Evolutionary conservation across 2,888 invertebrate genomes (phyloP).

Genomic region (Ornithoptera priamus): DNA sequence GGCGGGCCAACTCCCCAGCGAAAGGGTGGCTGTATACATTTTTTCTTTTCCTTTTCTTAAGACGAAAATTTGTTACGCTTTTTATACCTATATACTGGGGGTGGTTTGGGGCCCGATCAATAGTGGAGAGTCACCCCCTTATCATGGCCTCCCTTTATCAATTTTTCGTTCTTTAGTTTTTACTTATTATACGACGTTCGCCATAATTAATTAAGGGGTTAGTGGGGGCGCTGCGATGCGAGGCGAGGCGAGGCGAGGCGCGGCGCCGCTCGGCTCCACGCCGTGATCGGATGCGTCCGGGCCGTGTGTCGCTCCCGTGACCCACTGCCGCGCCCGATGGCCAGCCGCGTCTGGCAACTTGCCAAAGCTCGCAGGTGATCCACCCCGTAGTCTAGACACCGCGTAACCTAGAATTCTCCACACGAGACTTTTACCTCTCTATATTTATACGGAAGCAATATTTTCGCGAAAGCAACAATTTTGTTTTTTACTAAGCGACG

Average conservation of each 20-base stretch:
- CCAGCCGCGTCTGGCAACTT: conserved; percentile 9
- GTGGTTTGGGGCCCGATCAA: conserved; percentile 66
- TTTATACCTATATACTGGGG: conserved; percentile 74
- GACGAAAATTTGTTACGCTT: conserved; percentile 81
- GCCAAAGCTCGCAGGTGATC: conserved; percentile 26
- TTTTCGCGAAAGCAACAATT: too few species aligned
- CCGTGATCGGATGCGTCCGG: background rate
- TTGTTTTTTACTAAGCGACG: too few species aligned
- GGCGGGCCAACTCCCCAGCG: conserved; percentile 42
- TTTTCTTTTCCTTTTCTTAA: conserved; percentile 81
- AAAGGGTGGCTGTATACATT: conserved; percentile 75
- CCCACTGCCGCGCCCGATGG: conserved; percentile 12
- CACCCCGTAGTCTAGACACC: conserved; percentile 7
- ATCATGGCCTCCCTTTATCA: conserved; percentile 73
- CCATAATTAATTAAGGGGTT: conserved; percentile 43
- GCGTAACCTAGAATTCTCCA: background rate
- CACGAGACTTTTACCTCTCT: too few species aligned
- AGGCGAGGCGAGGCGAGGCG: background rate
- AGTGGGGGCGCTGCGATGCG: conserved; percentile 18
- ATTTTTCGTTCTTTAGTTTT: conserved; percentile 75
- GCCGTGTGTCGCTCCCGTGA: conserved; percentile 24
- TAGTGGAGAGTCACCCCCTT: conserved; percentile 59
- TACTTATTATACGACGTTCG: conserved; percentile 54
- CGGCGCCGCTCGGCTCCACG: too few species aligned
- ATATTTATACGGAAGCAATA: too few species aligned